phyloP scores from a whole-genome alignment of 2,797 vertebrate species.

The Potorous gilbertii region DNA sequence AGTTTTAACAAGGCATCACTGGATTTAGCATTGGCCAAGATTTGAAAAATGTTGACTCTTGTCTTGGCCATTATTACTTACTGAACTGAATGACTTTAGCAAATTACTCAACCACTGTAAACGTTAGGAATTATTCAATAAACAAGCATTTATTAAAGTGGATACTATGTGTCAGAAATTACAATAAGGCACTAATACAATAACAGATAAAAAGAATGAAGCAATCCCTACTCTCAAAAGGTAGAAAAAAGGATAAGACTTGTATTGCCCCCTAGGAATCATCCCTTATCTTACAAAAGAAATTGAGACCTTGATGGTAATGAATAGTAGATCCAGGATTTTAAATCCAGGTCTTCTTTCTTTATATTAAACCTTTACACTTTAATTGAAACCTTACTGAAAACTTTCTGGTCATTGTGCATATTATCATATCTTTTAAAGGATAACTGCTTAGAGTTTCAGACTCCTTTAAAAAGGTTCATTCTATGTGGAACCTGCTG shows the following conservation, averaged over 20 bases:
- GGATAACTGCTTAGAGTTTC: constrained; percentile 48
- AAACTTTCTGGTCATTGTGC: background rate
- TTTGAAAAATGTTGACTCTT: constrained; percentile 40
- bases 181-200: background rate
- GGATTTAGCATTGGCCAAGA: constrained; percentile 25
- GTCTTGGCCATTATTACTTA: constrained; percentile 41
- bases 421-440: background rate
- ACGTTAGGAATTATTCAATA: constrained; percentile 17
- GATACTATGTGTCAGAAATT: background rate
- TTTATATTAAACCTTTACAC: background rate
- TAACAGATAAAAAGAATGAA: background rate
- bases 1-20: background rate
- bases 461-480: constrained; percentile 51
- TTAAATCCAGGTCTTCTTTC: background rate
- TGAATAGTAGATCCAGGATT: background rate
- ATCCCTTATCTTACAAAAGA: background rate
- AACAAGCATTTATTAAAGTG: constrained; percentile 35
- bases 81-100: background rate
- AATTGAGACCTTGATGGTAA: background rate
- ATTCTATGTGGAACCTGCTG: background rate
- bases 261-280: background rate
- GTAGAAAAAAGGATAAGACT: background rate
- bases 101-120: constrained; percentile 38
- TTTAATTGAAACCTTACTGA: background rate
- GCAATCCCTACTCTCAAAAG: background rate